Evolutionary conservation across 2,797 vertebrate species (phyloP).

Genomic region (Muscicapa comitata): DNA sequence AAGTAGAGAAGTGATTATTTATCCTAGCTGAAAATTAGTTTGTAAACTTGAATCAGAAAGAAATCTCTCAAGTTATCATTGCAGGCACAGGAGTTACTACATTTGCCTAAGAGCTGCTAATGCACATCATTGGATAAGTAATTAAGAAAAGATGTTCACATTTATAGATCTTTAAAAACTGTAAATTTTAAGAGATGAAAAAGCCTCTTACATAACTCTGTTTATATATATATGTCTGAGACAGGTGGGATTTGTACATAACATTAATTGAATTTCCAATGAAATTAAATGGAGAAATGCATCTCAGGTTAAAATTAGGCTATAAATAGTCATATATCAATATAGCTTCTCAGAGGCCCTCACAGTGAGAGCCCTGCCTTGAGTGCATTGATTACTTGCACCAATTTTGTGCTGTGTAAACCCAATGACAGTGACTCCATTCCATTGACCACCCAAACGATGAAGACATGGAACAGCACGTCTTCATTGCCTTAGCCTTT

Average conservation of each 20-base stretch:
- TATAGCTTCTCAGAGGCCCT: background rate
- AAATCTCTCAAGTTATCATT: background rate
- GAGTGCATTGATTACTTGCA: background rate
- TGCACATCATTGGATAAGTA: background rate
- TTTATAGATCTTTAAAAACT: background rate
- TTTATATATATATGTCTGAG: background rate
- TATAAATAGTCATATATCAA: background rate
- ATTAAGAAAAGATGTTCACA: background rate
- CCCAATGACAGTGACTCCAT: background rate
- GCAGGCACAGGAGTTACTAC: background rate
- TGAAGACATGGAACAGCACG: background rate
- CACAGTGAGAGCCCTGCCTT: background rate
- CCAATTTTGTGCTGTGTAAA: background rate
- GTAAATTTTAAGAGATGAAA: background rate
- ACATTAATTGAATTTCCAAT: background rate
- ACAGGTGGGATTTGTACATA: background rate
- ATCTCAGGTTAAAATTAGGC: background rate
- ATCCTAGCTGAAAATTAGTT: background rate
- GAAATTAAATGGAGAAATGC: background rate
- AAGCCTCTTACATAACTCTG: background rate
- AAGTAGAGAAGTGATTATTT: background rate
- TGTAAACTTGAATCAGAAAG: background rate
- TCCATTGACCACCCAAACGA: accelerated
- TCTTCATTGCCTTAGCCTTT: background rate
- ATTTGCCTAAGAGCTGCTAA: background rate